Evolutionary conservation across 1,140 invertebrate genomes (phyloP).

Genomic region (Rhopalosiphum padi): DNA sequence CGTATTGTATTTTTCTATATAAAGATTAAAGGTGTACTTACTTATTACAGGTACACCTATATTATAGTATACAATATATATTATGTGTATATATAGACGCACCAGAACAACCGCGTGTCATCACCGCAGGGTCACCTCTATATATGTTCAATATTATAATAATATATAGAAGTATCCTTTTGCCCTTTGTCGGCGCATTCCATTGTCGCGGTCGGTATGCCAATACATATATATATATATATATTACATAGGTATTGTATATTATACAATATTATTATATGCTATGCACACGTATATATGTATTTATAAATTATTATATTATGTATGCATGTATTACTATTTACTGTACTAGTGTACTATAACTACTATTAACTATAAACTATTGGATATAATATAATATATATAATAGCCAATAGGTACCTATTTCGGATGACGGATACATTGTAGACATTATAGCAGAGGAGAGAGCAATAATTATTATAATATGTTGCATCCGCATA

Average conservation of each 20-base stretch:
- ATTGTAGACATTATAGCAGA: neutral
- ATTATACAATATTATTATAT: neutral
- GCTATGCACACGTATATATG: neutral
- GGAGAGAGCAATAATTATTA: neutral
- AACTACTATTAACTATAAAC: neutral
- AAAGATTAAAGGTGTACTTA: neutral
- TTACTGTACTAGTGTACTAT: neutral
- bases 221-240: neutral
- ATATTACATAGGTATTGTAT: neutral
- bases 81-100: neutral
- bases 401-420: too few species aligned
- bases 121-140: conserved; percentile 48
- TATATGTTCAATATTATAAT: conserved; percentile 9
- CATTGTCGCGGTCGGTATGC: conserved; percentile 8
- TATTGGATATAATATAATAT: too few species aligned
- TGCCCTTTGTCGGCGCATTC: conserved; percentile 43
- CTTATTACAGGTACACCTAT: neutral
- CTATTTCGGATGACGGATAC: too few species aligned
- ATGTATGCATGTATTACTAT: neutral
- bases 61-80: neutral
- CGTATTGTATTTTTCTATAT: neutral
- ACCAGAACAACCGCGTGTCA: neutral
- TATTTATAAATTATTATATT: neutral
- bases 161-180: conserved; percentile 32
- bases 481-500: neutral